Base-by-base conservation (phyloP, 64 coral and sea anemone species). In the Actinia equina region DNA sequence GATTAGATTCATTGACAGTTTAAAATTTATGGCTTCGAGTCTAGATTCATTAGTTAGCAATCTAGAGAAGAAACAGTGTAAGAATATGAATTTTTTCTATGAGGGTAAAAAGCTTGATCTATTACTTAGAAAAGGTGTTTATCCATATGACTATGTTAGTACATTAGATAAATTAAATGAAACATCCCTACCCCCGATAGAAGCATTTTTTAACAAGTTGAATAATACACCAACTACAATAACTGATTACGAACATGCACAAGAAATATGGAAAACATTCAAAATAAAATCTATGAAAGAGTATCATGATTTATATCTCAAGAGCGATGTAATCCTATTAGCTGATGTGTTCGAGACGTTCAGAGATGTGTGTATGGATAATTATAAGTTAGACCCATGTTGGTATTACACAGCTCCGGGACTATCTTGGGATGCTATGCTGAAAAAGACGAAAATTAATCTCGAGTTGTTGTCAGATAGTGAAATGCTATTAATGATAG, bases 81-180 rank as follows among this genome's bases (percentile, higher is more conserved):
- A 77, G 44, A 18, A 86, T 20, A 17, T 80, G 18, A 11, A 91
- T 5, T 26, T 91, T 37, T 37, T 37, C 30, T 37, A 37, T 37
- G 1, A 37, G 30, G 30, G 30, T 37, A 37, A 37, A 37, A 37
- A 37, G 30, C 30, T 37, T 37, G 30, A 37, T 37, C 30, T 37
- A 30, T 59, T 91, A 18, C 46, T 20, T 13, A 76, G 54, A 78
- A 91, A 91, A 69, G 89, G 83, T 23, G 74, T 91, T 43, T 91
- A 23, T 65, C 89, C 89, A 5, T 91, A 91, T 27, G 89, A 86
- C 17, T 91, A 52, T 17, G 22, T 86, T 7, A 25, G 3, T 20
- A 2, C 5, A 13, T 16, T 86, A 7, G 52, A 91, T 0, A 86
- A 90, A 17, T n/a, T 86, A 5, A 46, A 79, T 7, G 46, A 49